A percentile compares a stretch with the other conserved stretches of the same genome.
These are phyloP conservation scores for Cynopterus brachyotis DNA, from an alignment of 2,113 vertebrate genomes.

Conservation along the genomic window DNA sequence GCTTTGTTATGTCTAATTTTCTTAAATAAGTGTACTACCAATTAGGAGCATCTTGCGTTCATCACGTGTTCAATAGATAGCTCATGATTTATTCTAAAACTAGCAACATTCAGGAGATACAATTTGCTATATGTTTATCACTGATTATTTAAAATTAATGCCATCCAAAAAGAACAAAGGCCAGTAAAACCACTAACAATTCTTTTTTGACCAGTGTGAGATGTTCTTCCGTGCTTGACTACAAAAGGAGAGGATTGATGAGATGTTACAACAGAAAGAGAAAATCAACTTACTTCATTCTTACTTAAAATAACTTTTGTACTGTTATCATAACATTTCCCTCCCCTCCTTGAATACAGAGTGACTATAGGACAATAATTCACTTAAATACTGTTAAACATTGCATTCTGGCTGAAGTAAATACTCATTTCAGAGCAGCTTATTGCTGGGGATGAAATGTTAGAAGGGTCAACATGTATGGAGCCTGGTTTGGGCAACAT, in stretches of 20 bases:
- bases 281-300: not conserved
- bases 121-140: not conserved
- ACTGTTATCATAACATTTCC: not conserved
- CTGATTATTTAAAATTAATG: not conserved
- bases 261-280: not conserved
- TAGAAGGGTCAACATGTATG: not conserved
- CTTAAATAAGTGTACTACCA: not conserved
- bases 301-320: not conserved
- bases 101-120: not conserved
- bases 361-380: not conserved
- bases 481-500: not conserved
- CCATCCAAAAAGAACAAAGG: not conserved
- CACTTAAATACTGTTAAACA: not conserved
- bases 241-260: not conserved
- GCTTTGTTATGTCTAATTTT: not conserved
- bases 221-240: not conserved
- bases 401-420: not conserved
- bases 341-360: not conserved
- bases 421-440: not conserved
- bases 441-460: not conserved
- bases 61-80: not conserved
- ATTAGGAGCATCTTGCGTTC: not conserved
- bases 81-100: constrained; percentile 23
- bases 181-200: not conserved
- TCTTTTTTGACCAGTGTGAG: not conserved